Evolutionary conservation across 1,140 invertebrate genomes (phyloP).

Genomic region (Anoplophora glabripennis): DNA sequence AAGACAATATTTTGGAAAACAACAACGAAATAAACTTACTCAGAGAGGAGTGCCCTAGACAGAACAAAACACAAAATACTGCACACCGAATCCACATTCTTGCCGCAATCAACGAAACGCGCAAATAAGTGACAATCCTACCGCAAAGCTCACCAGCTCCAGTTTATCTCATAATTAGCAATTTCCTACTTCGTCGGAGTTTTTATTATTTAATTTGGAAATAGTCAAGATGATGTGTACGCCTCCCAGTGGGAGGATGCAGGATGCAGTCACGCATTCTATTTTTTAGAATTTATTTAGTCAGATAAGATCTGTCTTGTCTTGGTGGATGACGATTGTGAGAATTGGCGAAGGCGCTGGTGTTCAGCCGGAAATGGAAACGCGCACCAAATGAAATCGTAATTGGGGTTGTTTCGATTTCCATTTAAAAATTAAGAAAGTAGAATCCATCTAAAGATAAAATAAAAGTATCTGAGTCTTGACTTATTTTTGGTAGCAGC

Average conservation of each 20-base stretch:
- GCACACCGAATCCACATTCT: conserved; percentile 8
- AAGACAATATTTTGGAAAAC: too few relatives aligned
- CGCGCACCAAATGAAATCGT: too few relatives aligned
- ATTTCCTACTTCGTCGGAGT: conserved; percentile 19
- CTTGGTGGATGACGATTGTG: not conserved
- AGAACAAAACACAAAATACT: conserved; percentile 1
- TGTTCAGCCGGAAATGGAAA: not conserved
- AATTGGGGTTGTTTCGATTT: too few relatives aligned
- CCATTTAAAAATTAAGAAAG: too few relatives aligned
- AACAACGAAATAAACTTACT: too few relatives aligned
- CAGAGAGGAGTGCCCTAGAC: not conserved
- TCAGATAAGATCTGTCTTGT: too few relatives aligned
- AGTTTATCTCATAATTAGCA: conserved; percentile 19
- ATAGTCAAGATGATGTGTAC: not conserved
- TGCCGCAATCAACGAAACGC: conserved; percentile 5
- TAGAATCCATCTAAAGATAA: too few relatives aligned
- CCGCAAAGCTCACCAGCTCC: not conserved
- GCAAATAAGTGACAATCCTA: not conserved
- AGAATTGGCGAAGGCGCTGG: not conserved
- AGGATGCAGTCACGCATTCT: conserved; percentile 9
- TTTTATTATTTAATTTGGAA: conserved; percentile 21
- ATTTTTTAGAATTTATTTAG: not conserved
- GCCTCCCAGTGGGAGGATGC: not conserved
- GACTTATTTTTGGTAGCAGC: too few relatives aligned
- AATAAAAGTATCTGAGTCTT: too few relatives aligned